phyloP scores from a whole-genome alignment of 2,113 vertebrate species.

The Anguilla japonica region DNA sequence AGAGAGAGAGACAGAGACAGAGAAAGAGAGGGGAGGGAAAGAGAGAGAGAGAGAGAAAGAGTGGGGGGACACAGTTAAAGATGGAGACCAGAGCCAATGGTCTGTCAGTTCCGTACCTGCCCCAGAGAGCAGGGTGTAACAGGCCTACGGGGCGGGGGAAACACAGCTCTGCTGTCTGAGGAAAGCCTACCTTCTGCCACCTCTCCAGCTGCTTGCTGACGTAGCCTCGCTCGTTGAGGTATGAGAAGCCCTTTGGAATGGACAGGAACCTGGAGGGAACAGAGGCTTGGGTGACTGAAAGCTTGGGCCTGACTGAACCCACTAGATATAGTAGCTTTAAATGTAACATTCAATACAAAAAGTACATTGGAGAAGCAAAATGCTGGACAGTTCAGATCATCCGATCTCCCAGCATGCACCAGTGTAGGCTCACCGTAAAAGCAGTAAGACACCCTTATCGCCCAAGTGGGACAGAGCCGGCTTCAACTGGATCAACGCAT shows the following conservation, averaged over 20 bases:
- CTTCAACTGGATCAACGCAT: constrained; percentile 96
- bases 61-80: no score
- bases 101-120: no score
- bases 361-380: no score
- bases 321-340: no score
- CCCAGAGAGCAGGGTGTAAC: no score
- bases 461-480: constrained; percentile 96
- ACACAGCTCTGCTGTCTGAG: no score
- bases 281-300: not conserved
- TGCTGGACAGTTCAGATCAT: no score
- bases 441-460: constrained; percentile 93
- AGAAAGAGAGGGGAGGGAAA: no score
- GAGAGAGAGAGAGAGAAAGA: no score
- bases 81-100: no score
- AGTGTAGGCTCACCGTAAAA: constrained; percentile 78
- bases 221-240: constrained; percentile 95
- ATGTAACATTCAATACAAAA: no score
- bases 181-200: constrained; percentile 89
- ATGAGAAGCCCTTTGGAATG: constrained; percentile 98
- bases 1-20: not conserved
- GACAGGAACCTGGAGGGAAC: constrained; percentile 85
- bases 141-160: no score
- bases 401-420: not conserved
- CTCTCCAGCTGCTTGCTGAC: constrained; percentile 96
- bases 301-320: not conserved